These are phyloP conservation scores for Hippolais icterina DNA, from an alignment of 2,113 vertebrate genomes.

Conservation along the genomic window DNA sequence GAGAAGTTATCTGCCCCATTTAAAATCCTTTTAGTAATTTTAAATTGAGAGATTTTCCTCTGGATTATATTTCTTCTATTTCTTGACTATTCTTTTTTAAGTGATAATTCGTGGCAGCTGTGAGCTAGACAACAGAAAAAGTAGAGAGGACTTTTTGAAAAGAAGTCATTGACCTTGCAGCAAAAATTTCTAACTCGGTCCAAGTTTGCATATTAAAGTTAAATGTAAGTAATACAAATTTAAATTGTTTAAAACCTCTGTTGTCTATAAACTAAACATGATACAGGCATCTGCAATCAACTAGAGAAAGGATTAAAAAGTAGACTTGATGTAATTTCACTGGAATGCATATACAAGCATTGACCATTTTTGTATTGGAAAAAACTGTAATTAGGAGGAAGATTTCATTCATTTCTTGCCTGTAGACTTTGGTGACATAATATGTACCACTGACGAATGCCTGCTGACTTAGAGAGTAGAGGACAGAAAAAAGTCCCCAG, in stretches of 20 bases:
- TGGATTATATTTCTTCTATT: neutral
- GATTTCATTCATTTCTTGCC: neutral
- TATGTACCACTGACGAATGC: neutral
- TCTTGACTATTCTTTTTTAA: neutral
- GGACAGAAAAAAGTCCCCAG: neutral
- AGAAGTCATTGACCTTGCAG: neutral
- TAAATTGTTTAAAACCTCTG: neutral
- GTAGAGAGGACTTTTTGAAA: neutral
- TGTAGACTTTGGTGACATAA: neutral
- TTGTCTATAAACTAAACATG: neutral
- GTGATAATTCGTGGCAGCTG: neutral
- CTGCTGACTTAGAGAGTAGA: neutral
- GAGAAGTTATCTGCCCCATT: neutral
- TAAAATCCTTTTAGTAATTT: neutral
- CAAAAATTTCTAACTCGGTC: neutral
- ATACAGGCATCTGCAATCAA: neutral
- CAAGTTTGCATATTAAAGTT: neutral
- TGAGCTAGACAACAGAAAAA: neutral
- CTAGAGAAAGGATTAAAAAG: neutral
- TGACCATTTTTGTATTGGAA: neutral
- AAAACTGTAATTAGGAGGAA: neutral
- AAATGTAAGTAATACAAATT: neutral
- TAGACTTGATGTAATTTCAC: neutral
- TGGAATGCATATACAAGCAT: neutral
- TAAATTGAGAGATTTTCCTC: neutral